Evolutionary conservation across 2,888 invertebrate genomes (phyloP).

Genomic region (Pomacea canaliculata): DNA sequence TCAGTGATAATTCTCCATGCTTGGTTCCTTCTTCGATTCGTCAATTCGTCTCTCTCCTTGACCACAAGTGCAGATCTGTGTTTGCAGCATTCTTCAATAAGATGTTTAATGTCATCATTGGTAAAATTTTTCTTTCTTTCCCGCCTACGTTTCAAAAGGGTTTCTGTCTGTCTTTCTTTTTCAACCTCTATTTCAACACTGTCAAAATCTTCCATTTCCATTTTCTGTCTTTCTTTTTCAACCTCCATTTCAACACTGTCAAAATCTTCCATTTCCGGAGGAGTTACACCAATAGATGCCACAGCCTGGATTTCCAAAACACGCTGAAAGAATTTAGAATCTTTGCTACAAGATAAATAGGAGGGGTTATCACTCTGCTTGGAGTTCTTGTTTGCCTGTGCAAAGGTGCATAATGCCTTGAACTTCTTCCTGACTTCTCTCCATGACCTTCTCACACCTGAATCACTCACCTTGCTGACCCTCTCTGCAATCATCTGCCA

Average conservation of each 20-base stretch:
- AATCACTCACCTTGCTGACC: neutral
- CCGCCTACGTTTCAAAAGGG: neutral
- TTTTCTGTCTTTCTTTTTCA: neutral
- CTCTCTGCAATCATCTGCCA: slow-evolving; percentile 8
- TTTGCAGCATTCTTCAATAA: neutral
- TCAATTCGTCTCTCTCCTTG: neutral
- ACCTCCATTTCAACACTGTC: neutral
- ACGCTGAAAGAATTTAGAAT: neutral
- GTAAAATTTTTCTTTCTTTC: slow-evolving; percentile 1
- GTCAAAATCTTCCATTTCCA: neutral
- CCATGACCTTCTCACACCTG: neutral
- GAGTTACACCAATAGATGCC: neutral
- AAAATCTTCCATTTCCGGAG: neutral
- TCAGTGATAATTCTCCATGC: slow-evolving; percentile 8
- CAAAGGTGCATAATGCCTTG: neutral
- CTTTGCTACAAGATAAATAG: neutral
- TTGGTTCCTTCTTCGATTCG: neutral
- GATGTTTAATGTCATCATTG: neutral
- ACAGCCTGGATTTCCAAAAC: neutral
- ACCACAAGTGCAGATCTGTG: neutral
- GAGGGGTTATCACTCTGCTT: neutral
- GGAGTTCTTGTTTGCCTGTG: neutral
- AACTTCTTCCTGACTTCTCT: neutral
- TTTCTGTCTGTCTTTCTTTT: neutral
- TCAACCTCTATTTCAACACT: neutral